Evolutionary conservation across 2,888 invertebrate species (phyloP), one percentile per base, ranked within the genome.

Genomic region (Thysanoteuthis rhombus): DNA sequence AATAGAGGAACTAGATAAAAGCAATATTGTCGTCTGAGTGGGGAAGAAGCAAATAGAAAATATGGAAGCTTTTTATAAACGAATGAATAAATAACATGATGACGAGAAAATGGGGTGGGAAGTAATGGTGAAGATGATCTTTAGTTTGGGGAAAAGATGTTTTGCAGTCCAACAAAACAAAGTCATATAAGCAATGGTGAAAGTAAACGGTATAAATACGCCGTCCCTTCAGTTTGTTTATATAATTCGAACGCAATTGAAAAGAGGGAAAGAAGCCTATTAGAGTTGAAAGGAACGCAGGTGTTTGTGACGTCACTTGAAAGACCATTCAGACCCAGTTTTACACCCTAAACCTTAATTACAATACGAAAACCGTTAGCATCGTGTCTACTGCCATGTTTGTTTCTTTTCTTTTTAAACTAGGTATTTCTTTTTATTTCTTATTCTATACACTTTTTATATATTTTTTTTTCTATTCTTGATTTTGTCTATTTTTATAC

Each of bases 281-380:
- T n/a, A 16, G 75, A 75, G 75, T n/a, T 75, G 75, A 75, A 75
- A 12, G 75, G 36, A 75, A 75, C n/a, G 75, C 75, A 75, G 75
- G 75, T 75, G 75, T n/a, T 75, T 75, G n/a, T 75, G 75, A 75
- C 75, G 75, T 75, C 75, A 75, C 75, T 75, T 36, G 75, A 75
- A 75, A 75, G 75, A 36, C 75, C 75, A 75, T 75, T 75, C 75
- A 75, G 4, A 75, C n/a, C n/a, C n/a, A 75, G 10, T 75, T 75
- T 75, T 75, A 75, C 75, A 75, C 75, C 75, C 75, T n/a, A 75
- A 75, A 75, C 75, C n/a, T 75, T 75, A 75, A 75, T 75, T 75
- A 75, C 75, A 75, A 75, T 75, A n/a, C 75, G 75, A 75, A 75
- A 75, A 75, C 75, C 75, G n/a, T 75, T 75, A 75, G 2, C n/a